Evolutionary conservation across 2,113 vertebrate genomes (phyloP).

Genomic region (Anoura caudifer): DNA sequence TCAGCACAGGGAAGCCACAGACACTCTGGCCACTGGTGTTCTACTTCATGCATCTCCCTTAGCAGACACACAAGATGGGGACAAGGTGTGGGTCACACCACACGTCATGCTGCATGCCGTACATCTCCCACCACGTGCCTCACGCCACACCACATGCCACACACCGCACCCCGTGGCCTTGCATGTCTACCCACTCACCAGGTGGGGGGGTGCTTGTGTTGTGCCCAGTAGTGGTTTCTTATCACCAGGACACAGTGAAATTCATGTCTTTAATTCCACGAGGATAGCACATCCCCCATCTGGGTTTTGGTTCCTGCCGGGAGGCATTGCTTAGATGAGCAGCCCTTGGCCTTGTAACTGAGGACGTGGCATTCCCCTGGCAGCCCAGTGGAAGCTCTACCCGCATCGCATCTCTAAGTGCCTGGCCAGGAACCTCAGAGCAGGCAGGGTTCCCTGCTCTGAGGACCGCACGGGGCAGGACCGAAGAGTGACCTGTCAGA

Average conservation of each 20-base stretch:
- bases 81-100: background rate
- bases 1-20: no score
- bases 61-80: no score
- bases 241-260: background rate
- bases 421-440: background rate
- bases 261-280: background rate
- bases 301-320: background rate
- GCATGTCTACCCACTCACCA: fast-evolving
- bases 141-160: fast-evolving
- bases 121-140: background rate
- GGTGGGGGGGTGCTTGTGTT: background rate
- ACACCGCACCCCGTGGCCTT: background rate
- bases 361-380: background rate
- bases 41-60: background rate
- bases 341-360: background rate
- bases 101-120: fast-evolving
- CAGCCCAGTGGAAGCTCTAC: background rate
- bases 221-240: background rate
- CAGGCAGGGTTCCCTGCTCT: background rate
- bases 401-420: background rate
- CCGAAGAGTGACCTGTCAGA: background rate
- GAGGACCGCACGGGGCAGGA: fast-evolving
- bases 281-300: background rate
- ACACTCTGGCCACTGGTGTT: background rate
- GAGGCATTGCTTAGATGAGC: background rate